A percentile compares a stretch with the other conserved stretches of the same genome.
phyloP scores from a whole-genome alignment of 2,113 vertebrate genomes.

The Galeopterus variegatus region DNA sequence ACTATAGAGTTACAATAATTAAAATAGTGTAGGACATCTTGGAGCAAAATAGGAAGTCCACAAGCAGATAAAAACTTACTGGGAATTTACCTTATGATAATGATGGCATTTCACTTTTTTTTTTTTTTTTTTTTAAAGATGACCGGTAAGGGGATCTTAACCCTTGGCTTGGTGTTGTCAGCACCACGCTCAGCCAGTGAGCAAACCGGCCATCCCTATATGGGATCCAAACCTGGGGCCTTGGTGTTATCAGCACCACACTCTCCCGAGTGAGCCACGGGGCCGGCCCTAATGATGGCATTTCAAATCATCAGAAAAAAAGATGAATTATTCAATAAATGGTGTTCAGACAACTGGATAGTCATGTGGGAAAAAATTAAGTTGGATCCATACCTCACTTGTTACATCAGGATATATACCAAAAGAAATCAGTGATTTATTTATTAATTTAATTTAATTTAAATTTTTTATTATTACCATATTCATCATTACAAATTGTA shows the following conservation, averaged over 20 bases:
- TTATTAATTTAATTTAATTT: too few species aligned
- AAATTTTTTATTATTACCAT: too few species aligned
- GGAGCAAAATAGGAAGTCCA: slow-evolving; percentile 59
- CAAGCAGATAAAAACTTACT: slow-evolving; percentile 71
- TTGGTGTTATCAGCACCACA: too few species aligned
- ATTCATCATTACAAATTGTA: too few species aligned
- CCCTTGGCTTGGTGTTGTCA: too few species aligned
- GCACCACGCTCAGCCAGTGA: too few species aligned
- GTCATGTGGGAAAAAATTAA: slow-evolving; percentile 73
- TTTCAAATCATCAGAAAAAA: slow-evolving; percentile 67
- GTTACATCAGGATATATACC: slow-evolving; percentile 54
- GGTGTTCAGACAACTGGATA: slow-evolving; percentile 57
- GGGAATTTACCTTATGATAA: slow-evolving; percentile 74
- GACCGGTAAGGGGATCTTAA: too few species aligned
- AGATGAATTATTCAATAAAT: slow-evolving; percentile 76
- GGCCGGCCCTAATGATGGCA: slow-evolving; percentile 44
- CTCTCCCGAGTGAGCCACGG: too few species aligned
- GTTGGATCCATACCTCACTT: slow-evolving; percentile 63
- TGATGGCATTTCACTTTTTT: slow-evolving; percentile 63
- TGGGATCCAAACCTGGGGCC: too few species aligned
- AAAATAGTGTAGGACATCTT: slow-evolving; percentile 51
- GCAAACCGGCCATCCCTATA: too few species aligned
- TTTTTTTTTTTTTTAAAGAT: too few species aligned
- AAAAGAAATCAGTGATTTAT: not conserved
- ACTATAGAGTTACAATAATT: slow-evolving; percentile 42